phyloP scores from a whole-genome alignment of 2,888 invertebrate species.

The Abrostola triplasia region DNA sequence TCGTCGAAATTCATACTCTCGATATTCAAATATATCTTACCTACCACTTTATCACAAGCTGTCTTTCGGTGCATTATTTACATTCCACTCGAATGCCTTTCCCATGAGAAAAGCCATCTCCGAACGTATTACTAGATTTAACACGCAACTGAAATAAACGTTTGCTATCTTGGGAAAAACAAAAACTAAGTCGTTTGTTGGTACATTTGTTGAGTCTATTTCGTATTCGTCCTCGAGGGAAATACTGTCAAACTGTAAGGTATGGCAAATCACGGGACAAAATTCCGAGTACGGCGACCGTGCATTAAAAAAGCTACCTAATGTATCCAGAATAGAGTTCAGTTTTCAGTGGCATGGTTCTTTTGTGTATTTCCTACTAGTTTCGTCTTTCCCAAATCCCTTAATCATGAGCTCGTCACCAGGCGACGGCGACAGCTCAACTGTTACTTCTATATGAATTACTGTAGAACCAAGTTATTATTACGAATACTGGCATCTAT shows the following conservation, averaged over 20 bases:
- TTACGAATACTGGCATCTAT: too few relatives aligned
- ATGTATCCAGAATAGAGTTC: neutral
- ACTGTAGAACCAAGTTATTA: too few relatives aligned
- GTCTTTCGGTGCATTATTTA: neutral
- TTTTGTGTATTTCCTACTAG: neutral
- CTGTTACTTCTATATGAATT: neutral
- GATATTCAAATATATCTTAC: too few relatives aligned
- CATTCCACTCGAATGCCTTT: neutral
- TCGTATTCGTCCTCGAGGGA: slow-evolving; percentile 12
- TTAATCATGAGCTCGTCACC: neutral
- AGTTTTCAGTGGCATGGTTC: neutral
- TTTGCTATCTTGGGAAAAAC: neutral
- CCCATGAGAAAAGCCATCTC: slow-evolving; percentile 15
- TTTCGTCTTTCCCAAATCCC: neutral
- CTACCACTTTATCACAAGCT: neutral
- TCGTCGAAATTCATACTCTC: too few relatives aligned
- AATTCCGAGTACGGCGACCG: neutral
- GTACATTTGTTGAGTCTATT: slow-evolving; percentile 13
- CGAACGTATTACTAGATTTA: slow-evolving; percentile 33
- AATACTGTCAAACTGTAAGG: slow-evolving; percentile 8
- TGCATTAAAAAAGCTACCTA: neutral
- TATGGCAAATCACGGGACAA: slow-evolving; percentile 3
- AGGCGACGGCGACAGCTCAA: neutral
- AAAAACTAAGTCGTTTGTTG: slow-evolving; percentile 8
- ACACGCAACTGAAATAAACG: slow-evolving; percentile 18